A percentile compares a stretch with the other conserved stretches of the same genome.
Evolutionary conservation across 2,888 invertebrate species (phyloP).

Genomic region (Aphidoletes aphidimyza): DNA sequence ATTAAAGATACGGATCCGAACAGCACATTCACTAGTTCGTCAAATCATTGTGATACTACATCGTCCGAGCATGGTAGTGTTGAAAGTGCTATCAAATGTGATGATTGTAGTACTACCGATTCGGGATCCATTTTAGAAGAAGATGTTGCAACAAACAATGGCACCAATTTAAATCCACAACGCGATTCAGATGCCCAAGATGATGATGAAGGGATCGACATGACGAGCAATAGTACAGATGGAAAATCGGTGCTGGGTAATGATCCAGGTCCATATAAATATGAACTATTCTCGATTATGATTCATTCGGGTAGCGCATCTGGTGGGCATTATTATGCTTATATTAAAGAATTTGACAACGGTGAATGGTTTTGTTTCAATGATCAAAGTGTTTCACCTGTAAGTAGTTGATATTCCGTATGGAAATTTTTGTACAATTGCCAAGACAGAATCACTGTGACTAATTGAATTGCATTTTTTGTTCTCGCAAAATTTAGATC

Average conservation of each 20-base stretch:
- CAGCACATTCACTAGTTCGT: background rate
- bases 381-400: slow-evolving; percentile 82
- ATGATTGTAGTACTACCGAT: slow-evolving; percentile 77
- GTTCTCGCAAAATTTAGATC: slow-evolving; percentile 70
- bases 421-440: no score
- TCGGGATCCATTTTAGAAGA: slow-evolving; percentile 77
- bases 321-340: slow-evolving; percentile 92
- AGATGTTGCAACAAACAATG: slow-evolving; percentile 68
- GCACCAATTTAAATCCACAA: slow-evolving; percentile 60
- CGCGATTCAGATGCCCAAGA: slow-evolving; percentile 66
- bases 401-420: slow-evolving; percentile 65
- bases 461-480: slow-evolving; percentile 56
- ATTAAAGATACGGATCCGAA: slow-evolving; percentile 64
- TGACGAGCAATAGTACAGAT: slow-evolving; percentile 63
- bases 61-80: slow-evolving; percentile 66
- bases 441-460: no score
- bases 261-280: slow-evolving; percentile 76
- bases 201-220: slow-evolving; percentile 78
- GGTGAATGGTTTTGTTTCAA: slow-evolving; percentile 89
- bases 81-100: slow-evolving; percentile 68
- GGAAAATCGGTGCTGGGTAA: slow-evolving; percentile 64
- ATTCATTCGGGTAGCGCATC: slow-evolving; percentile 91
- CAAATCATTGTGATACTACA: slow-evolving; percentile 58
- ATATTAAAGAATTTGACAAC: slow-evolving; percentile 82
- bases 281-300: slow-evolving; percentile 91